Evolutionary conservation across 2,797 vertebrate genomes (phyloP).

Genomic region (Atherinosoma microstoma): DNA sequence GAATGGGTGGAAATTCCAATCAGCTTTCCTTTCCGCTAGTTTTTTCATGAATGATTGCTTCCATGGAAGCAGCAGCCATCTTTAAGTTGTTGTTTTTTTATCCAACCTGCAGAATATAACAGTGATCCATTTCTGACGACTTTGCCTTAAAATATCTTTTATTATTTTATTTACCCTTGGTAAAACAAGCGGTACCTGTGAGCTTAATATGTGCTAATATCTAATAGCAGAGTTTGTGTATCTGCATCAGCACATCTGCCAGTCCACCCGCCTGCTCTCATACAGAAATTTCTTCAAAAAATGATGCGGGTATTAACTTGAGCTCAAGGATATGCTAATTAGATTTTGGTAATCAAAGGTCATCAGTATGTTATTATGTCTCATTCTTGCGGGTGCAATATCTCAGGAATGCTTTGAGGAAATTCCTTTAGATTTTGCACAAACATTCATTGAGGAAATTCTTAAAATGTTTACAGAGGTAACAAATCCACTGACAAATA

Average conservation of each 20-base stretch:
- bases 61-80: background rate
- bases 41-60: background rate
- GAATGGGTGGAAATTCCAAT: background rate
- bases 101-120: background rate
- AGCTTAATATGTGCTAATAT: no score
- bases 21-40: background rate
- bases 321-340: background rate
- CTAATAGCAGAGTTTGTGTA: background rate
- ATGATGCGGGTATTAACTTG: background rate
- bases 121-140: background rate
- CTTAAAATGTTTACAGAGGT: background rate
- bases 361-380: background rate
- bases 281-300: background rate
- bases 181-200: no score
- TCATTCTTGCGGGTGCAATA: background rate
- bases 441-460: background rate
- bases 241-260: background rate
- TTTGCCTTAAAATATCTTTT: background rate
- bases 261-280: background rate
- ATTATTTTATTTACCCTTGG: no score
- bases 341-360: background rate
- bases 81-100: background rate
- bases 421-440: background rate
- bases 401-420: background rate
- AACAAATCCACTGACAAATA: background rate